Evolutionary conservation across 2,888 invertebrate genomes (phyloP), one percentile per base, ranked within the genome.

Genomic region (Malthinus seriepunctatus): DNA sequence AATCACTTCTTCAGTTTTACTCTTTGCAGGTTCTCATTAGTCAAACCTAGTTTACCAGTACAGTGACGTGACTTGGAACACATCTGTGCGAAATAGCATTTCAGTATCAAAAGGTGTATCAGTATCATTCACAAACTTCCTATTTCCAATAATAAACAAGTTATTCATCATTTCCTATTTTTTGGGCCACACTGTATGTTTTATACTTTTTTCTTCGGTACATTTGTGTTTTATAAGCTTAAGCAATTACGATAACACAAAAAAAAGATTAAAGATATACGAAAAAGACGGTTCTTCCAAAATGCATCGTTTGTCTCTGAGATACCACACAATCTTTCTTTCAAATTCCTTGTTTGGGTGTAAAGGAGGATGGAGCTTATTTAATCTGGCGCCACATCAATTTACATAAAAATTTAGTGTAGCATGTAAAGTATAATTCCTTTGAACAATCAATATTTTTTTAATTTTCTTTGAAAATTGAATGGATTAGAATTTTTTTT

Each of bases 211-310:
- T 14, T 42, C 11, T 42, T 23, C 39, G 23, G n/a, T 42, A 14
- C 39, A 42, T 15, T 42, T 42, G 39, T 42, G 39, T 42, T 42
- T 42, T 42, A 23, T 23, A 42, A 42, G 39, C 39, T 23, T 23
- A 42, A 46, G 46, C 57, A 44, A 50, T 50, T 55, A 50, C 56
- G 35, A 50, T 56, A 34, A 15, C 49, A 33, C 39, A 8, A 11
- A 46, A 50, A 34, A 48, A 50, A 56, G 56, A 56, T 56, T 56
- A 50, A 23, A 56, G 56, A 56, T 56, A 56, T 49, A 23, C 23
- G 23, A 23, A 23, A 56, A 56, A 50, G 44, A 32, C 56, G 32
- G 23, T 56, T 56, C 35, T 34, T 14, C 50, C 35, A 37, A 50
- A 56, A 44, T 50, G 49, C 50, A 50, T 50, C 56, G 45, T 50